Evolutionary conservation across 2,888 invertebrate genomes (phyloP).

Genomic region (Smittia aterrima): DNA sequence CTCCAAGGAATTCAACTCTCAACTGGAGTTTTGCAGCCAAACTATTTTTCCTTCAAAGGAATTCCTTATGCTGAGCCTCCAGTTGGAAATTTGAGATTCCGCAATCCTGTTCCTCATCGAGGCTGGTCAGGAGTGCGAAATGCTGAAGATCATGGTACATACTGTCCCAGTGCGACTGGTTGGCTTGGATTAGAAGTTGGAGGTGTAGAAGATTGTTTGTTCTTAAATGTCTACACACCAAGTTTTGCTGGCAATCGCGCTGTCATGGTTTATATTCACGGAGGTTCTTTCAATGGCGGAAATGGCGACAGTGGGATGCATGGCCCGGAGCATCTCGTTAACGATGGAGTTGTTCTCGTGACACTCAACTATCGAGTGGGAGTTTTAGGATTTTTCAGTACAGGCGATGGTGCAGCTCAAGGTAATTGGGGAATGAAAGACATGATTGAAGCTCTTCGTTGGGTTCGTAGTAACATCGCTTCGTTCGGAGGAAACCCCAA

Average conservation of each 20-base stretch:
- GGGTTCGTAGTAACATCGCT: constrained; percentile 65
- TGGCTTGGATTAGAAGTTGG: constrained; percentile 27
- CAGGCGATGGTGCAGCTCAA: constrained; percentile 64
- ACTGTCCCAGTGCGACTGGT: constrained; percentile 35
- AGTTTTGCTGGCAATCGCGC: constrained; percentile 28
- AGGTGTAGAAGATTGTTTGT: constrained; percentile 43
- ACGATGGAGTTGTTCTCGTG: constrained; percentile 42
- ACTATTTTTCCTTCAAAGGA: constrained; percentile 41
- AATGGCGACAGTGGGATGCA: constrained; percentile 38
- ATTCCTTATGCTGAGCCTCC: constrained; percentile 43
- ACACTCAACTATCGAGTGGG: constrained; percentile 43
- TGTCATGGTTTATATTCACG: constrained; percentile 43
- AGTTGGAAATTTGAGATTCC: constrained; percentile 39
- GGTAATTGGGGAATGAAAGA: constrained; percentile 72
- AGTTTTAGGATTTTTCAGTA: constrained; percentile 67
- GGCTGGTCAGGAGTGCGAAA: constrained; percentile 43
- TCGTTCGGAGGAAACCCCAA: constrained; percentile 69
- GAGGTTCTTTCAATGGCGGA: constrained; percentile 43
- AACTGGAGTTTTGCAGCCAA: neutral
- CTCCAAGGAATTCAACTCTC: constrained; percentile 21
- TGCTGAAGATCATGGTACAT: constrained; percentile 28
- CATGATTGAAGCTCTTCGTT: constrained; percentile 62
- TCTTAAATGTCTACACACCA: constrained; percentile 43
- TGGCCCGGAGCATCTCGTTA: constrained; percentile 43
- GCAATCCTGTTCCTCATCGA: constrained; percentile 42